Percentiles rank a stretch among this genome's conserved stretches.
These are phyloP conservation scores for Enoplosus armatus DNA, from an alignment of 2,797 vertebrate genomes.

Conservation along the genomic window DNA sequence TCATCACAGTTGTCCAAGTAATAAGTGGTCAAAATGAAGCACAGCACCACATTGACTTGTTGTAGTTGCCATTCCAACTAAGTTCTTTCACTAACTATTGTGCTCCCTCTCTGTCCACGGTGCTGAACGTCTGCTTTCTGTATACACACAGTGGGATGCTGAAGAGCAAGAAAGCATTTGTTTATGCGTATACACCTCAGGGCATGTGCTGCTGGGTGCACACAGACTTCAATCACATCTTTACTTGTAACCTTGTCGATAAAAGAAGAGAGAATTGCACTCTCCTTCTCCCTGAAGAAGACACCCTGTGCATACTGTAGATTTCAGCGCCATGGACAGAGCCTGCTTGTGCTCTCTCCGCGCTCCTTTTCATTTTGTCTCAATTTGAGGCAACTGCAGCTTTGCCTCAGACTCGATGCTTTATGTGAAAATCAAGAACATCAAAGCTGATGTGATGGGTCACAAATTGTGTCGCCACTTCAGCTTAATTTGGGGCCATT, in stretches of 20 bases:
- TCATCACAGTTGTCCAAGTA: background rate
- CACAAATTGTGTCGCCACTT: background rate
- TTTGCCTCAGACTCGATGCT: background rate
- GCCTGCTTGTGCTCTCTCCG: background rate
- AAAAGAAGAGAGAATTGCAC: background rate
- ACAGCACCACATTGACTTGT: background rate
- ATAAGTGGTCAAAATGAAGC: background rate
- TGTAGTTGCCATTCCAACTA: background rate
- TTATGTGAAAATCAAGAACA: background rate
- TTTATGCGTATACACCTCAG: conserved; percentile 22
- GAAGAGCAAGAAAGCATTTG: conserved; percentile 25
- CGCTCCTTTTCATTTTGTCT: background rate
- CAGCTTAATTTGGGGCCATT: background rate
- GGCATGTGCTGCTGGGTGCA: conserved; percentile 20
- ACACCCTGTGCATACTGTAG: background rate
- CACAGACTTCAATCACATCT: background rate
- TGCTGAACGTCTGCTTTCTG: conserved; percentile 10
- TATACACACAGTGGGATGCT: background rate
- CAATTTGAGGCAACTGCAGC: background rate
- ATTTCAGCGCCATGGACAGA: conserved; percentile 65
- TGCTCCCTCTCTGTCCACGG: background rate
- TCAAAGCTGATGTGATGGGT: background rate
- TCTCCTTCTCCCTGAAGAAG: background rate
- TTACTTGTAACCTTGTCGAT: conserved; percentile 8
- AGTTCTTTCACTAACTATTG: background rate